A percentile compares a stretch with the other conserved stretches of the same genome.
Evolutionary conservation across 2,888 invertebrate genomes (phyloP).

Genomic region (Eumacrocentrus americanus): DNA sequence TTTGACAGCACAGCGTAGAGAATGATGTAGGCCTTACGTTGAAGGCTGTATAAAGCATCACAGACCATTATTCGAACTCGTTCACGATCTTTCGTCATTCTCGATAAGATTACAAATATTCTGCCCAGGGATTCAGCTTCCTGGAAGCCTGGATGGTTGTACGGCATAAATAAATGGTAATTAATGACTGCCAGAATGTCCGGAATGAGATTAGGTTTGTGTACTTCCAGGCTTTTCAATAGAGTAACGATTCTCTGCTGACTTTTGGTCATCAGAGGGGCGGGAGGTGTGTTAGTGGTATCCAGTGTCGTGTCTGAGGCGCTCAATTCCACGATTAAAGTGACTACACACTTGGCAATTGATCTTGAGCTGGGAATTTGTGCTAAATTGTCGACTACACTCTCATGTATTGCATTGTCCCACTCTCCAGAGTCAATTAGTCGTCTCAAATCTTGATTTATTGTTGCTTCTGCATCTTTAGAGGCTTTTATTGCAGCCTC

Average conservation of each 20-base stretch:
- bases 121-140: slow-evolving; percentile 43
- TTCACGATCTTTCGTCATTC: slow-evolving; percentile 59
- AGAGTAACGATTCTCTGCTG: slow-evolving; percentile 60
- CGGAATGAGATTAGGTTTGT: slow-evolving; percentile 41
- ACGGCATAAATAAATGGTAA: slow-evolving; percentile 45
- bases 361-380: slow-evolving; percentile 36
- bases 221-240: slow-evolving; percentile 52
- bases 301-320: slow-evolving; percentile 51
- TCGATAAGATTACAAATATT: slow-evolving; percentile 45
- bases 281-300: slow-evolving; percentile 58
- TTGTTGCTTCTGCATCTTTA: slow-evolving; percentile 27
- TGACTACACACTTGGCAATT: slow-evolving; percentile 48
- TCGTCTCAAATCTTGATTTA: slow-evolving; percentile 41
- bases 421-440: slow-evolving; percentile 43
- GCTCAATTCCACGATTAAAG: slow-evolving; percentile 37
- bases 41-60: slow-evolving; percentile 61
- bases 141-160: slow-evolving; percentile 17
- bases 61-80: slow-evolving; percentile 61
- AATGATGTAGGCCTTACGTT: slow-evolving; percentile 54
- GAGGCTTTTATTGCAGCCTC: slow-evolving; percentile 6
- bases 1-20: slow-evolving; percentile 58
- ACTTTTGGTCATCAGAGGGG: slow-evolving; percentile 61
- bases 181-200: slow-evolving; percentile 46
- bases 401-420: slow-evolving; percentile 40
- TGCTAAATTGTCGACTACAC: slow-evolving; percentile 41